A percentile compares a stretch with the other conserved stretches of the same genome.
These are phyloP conservation scores for Lutjanus campechanus DNA, from an alignment of 2,797 vertebrate genomes.

Conservation along the genomic window DNA sequence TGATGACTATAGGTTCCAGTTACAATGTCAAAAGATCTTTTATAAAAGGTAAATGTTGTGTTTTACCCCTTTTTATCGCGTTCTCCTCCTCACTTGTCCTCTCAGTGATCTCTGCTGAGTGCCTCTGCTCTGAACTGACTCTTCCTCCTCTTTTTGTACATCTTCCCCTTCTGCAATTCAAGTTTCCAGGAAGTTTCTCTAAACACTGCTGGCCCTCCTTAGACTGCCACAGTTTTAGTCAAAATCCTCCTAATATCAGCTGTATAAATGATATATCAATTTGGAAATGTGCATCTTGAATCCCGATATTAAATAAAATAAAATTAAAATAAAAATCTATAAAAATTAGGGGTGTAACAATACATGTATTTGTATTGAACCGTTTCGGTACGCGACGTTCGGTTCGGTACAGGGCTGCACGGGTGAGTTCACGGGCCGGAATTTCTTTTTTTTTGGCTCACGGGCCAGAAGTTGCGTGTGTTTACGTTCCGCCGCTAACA, in stretches of 20 bases:
- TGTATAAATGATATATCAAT: background rate
- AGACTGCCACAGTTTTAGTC: background rate
- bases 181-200: constrained; percentile 41
- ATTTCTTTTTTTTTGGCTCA: no score
- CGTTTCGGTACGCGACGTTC: no score
- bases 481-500: no score
- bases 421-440: no score
- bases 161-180: background rate
- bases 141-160: constrained; percentile 26
- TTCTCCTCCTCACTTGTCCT: background rate
- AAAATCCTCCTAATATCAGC: background rate
- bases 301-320: no score
- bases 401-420: no score
- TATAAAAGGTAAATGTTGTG: background rate
- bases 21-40: background rate
- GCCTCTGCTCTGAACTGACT: constrained; percentile 16
- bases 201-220: background rate
- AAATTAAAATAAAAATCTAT: no score
- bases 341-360: no score
- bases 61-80: constrained; percentile 20
- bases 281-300: background rate
- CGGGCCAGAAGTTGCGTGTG: no score
- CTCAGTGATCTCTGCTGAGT: background rate
- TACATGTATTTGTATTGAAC: no score
- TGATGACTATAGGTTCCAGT: background rate